These are phyloP conservation scores for Arvicanthis niloticus DNA, from an alignment of 2,113 vertebrate genomes.

Conservation along the genomic window DNA sequence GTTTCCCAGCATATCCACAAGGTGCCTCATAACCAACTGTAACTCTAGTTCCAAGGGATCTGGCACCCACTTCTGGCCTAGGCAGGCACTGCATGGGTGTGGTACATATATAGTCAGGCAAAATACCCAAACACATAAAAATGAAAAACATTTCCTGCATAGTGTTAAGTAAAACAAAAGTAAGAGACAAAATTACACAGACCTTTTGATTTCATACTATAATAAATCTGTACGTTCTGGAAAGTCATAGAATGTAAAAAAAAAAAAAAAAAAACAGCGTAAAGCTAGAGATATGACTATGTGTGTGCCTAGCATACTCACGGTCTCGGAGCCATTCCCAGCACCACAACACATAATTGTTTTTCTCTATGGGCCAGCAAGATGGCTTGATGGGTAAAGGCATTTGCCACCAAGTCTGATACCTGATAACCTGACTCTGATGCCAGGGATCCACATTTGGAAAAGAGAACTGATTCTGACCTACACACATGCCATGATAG, in stretches of 20 bases:
- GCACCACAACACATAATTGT: background rate
- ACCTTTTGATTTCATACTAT: background rate
- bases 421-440: too few species aligned
- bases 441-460: background rate
- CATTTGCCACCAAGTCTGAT: background rate
- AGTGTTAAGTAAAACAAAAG: constrained; percentile 34
- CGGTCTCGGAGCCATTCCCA: background rate
- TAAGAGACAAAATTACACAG: constrained; percentile 32
- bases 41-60: background rate
- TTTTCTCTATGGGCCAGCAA: background rate
- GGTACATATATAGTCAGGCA: background rate
- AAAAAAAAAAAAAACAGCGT: background rate
- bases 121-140: background rate
- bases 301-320: background rate
- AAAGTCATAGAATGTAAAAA: constrained; percentile 23
- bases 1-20: background rate
- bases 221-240: constrained; percentile 37
- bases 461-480: background rate
- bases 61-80: background rate
- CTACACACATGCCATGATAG: too few species aligned
- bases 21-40: background rate
- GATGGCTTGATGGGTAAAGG: background rate
- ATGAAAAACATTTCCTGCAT: background rate
- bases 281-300: background rate
- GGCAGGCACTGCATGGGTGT: background rate